Evolutionary conservation across 2,888 invertebrate genomes (phyloP).

Genomic region (Ophraella communa): DNA sequence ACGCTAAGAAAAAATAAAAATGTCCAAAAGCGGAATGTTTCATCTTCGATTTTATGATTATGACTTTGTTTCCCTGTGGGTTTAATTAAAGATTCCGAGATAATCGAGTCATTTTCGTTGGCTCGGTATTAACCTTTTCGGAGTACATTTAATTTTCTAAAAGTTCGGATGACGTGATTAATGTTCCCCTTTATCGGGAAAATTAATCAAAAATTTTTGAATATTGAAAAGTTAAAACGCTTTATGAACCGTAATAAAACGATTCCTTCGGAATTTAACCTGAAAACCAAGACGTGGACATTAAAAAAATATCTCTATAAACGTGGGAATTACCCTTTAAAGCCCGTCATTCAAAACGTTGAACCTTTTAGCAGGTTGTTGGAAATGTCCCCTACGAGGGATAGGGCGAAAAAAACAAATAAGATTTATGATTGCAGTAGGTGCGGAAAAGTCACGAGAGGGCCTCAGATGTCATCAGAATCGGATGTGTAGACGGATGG

Average conservation of each 20-base stretch:
- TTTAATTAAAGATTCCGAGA: constrained; percentile 32
- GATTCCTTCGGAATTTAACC: too few relatives aligned
- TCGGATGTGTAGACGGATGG: constrained; percentile 18
- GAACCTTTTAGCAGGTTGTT: constrained; percentile 17
- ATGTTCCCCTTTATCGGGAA: constrained; percentile 24
- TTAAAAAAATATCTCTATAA: background rate
- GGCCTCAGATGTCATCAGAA: constrained; percentile 20
- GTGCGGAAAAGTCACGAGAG: constrained; percentile 6
- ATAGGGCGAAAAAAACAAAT: constrained; percentile 18
- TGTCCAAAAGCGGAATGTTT: constrained; percentile 17
- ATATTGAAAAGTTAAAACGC: constrained; percentile 24
- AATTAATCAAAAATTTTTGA: constrained; percentile 19
- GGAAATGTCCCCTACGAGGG: constrained; percentile 10
- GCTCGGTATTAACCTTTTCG: constrained; percentile 25
- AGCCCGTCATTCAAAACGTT: constrained; percentile 4
- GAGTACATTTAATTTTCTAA: constrained; percentile 29
- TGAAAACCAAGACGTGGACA: too few relatives aligned
- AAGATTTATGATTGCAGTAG: constrained; percentile 26
- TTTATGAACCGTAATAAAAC: constrained; percentile 19
- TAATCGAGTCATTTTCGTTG: constrained; percentile 26
- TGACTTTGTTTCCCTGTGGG: constrained; percentile 17
- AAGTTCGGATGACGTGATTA: constrained; percentile 25
- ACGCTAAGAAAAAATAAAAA: constrained; percentile 9
- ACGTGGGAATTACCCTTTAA: background rate
- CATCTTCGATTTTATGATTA: constrained; percentile 31